phyloP scores from a whole-genome alignment of 2,888 invertebrate genomes.

The Parnassius mnemosyne region DNA sequence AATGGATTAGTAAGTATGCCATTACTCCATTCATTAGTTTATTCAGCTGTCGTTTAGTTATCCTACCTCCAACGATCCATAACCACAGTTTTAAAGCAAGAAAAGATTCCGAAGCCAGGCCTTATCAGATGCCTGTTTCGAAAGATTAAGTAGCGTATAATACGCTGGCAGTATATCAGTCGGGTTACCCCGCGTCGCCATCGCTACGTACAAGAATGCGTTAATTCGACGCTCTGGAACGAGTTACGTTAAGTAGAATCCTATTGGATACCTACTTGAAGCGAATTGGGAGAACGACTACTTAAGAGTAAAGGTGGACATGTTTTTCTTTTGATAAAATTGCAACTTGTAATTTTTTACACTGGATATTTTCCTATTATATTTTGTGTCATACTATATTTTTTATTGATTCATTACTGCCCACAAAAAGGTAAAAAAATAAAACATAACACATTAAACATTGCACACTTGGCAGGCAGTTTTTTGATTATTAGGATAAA shows the following conservation, averaged over 20 bases:
- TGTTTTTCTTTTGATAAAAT: neutral
- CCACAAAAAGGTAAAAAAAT: neutral
- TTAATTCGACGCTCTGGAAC: slow-evolving; percentile 32
- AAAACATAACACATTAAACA: no score
- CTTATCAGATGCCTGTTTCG: slow-evolving; percentile 8
- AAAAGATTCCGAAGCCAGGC: neutral
- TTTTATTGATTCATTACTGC: no score
- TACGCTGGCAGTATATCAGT: slow-evolving; percentile 3
- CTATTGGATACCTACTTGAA: slow-evolving; percentile 29
- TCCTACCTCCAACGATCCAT: no score
- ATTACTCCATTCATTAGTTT: no score
- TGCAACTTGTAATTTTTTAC: no score
- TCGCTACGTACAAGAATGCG: slow-evolving; percentile 32
- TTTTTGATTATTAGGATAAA: no score
- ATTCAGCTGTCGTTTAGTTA: no score
- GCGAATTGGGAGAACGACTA: neutral
- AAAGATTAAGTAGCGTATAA: slow-evolving; percentile 13
- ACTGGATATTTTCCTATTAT: no score
- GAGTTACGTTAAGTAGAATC: slow-evolving; percentile 26
- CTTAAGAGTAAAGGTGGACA: neutral
- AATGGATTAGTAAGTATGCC: no score
- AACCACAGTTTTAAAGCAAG: neutral
- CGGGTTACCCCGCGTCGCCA: slow-evolving; percentile 13
- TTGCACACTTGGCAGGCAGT: neutral
- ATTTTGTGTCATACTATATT: no score